A percentile compares a stretch with the other conserved stretches of the same genome.
phyloP scores from a whole-genome alignment of 2,888 invertebrate species.

The Ganaspis brasiliensis region DNA sequence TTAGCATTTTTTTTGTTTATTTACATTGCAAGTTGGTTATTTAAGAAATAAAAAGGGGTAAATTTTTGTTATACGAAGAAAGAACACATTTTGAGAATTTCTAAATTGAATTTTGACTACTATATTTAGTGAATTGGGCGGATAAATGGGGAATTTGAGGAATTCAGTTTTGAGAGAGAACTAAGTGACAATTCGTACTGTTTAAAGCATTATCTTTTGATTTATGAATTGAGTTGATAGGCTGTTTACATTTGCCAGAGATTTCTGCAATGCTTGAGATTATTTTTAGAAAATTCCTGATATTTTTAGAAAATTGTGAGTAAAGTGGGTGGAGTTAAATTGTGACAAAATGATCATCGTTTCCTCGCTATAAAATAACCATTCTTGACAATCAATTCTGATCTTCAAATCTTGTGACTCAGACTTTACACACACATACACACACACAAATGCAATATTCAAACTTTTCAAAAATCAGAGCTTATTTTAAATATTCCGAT shows the following conservation, averaged over 20 bases:
- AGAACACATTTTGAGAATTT: too few species aligned
- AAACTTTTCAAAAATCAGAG: neutral
- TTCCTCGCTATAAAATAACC: slow-evolving; percentile 18
- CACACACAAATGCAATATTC: neutral
- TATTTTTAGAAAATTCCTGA: slow-evolving; percentile 72
- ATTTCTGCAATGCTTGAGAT: slow-evolving; percentile 68
- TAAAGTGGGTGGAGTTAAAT: slow-evolving; percentile 35
- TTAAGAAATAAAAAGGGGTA: too few species aligned
- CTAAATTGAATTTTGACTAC: too few species aligned
- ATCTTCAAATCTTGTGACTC: slow-evolving; percentile 17
- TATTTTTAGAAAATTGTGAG: slow-evolving; percentile 67
- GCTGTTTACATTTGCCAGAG: slow-evolving; percentile 69
- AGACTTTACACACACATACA: neutral
- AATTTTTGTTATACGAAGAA: too few species aligned
- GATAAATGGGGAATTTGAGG: neutral
- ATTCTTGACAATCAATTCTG: slow-evolving; percentile 2
- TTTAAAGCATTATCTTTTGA: slow-evolving; percentile 48
- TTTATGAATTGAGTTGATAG: slow-evolving; percentile 53
- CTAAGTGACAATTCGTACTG: slow-evolving; percentile 28
- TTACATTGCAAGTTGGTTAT: too few species aligned
- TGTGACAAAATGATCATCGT: slow-evolving; percentile 28
- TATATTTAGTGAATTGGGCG: too few species aligned
- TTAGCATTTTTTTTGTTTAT: too few species aligned
- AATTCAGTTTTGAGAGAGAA: slow-evolving; percentile 14
- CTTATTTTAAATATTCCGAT: neutral